Conservation (phyloP, 2,888 invertebrate species). For the Aricia artaxerxes region DNA sequence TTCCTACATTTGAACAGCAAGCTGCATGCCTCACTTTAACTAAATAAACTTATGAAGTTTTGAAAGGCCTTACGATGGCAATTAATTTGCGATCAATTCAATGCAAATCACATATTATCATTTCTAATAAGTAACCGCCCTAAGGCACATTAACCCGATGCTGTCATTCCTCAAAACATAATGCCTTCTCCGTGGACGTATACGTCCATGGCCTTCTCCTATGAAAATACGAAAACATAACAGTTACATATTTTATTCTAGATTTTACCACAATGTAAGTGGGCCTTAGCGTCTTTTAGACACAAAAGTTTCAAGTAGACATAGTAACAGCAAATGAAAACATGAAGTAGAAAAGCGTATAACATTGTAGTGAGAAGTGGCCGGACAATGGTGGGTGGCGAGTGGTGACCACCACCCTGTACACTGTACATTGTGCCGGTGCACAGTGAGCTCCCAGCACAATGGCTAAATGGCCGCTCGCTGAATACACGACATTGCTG, state of each 20-base stretch:
- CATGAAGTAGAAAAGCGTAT: not conserved
- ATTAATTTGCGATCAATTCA: too few relatives aligned
- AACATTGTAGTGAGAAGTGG: constrained; percentile 3
- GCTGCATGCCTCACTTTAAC: too few relatives aligned
- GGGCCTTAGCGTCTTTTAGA: not conserved
- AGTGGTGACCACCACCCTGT: not conserved
- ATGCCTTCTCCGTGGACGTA: too few relatives aligned
- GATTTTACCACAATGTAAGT: not conserved
- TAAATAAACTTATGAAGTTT: too few relatives aligned
- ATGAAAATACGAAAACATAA: not conserved
- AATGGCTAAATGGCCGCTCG: not conserved
- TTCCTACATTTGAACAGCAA: too few relatives aligned
- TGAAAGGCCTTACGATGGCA: too few relatives aligned
- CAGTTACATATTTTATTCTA: not conserved
- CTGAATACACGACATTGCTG: not conserved
- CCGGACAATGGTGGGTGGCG: not conserved
- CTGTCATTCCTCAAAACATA: too few relatives aligned
- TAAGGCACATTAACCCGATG: too few relatives aligned
- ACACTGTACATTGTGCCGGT: not conserved
- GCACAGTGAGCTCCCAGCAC: not conserved
- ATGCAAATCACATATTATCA: too few relatives aligned
- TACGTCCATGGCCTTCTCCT: too few relatives aligned
- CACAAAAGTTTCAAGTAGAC: not conserved
- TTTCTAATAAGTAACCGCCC: too few relatives aligned
- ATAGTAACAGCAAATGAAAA: not conserved